phyloP scores from a whole-genome alignment of 1,140 invertebrate genomes.

The Physella acuta region DNA sequence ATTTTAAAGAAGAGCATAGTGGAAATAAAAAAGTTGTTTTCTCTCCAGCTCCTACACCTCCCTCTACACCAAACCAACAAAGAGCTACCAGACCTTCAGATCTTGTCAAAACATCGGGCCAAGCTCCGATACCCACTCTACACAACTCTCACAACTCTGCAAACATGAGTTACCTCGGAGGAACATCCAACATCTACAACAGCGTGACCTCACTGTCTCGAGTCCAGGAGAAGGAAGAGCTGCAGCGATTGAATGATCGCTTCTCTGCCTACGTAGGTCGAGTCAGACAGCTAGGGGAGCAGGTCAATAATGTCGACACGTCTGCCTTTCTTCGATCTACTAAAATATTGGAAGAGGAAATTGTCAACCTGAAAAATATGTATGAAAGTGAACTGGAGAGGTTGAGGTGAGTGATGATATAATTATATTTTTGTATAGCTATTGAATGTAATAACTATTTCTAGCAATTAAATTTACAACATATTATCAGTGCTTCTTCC shows the following conservation, averaged over 20 bases:
- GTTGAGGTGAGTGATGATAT: constrained; percentile 35
- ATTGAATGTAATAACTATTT: neutral
- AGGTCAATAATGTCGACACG: constrained; percentile 36
- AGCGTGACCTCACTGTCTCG: constrained; percentile 22
- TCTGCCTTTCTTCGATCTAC: constrained; percentile 39
- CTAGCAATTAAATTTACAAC: neutral
- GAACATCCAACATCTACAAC: neutral
- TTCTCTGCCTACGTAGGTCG: constrained; percentile 38
- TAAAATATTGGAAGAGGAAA: constrained; percentile 43
- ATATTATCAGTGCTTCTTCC: neutral
- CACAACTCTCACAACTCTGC: neutral
- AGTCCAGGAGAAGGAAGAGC: constrained; percentile 43
- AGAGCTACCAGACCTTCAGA: neutral
- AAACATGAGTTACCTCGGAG: constrained; percentile 1
- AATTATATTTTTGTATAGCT: neutral
- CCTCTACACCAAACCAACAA: no score
- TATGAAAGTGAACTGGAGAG: constrained; percentile 49
- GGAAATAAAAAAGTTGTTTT: neutral
- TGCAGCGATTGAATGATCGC: constrained; percentile 43
- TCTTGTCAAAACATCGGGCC: neutral
- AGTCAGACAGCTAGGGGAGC: constrained; percentile 36
- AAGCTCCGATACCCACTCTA: neutral
- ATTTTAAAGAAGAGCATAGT: neutral
- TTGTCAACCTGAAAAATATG: constrained; percentile 38
- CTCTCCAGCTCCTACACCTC: no score